These are phyloP conservation scores for Melipona quadrifasciata DNA, from an alignment of 1,140 invertebrate genomes.

Conservation along the genomic window DNA sequence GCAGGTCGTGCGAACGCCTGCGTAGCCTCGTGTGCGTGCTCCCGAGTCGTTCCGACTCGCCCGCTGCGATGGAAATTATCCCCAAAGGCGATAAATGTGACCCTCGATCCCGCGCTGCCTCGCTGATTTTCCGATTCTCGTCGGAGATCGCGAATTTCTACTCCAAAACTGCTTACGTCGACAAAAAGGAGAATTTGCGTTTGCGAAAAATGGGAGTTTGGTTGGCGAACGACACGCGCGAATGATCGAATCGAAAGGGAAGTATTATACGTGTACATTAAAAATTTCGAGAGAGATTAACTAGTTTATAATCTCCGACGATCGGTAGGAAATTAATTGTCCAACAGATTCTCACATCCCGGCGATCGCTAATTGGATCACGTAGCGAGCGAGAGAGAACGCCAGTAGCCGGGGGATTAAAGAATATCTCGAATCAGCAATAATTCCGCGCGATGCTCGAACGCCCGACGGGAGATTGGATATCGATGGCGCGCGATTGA, in stretches of 20 bases:
- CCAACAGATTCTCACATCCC: not conserved
- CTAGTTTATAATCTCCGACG: not conserved
- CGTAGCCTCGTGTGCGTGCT: constrained; percentile 14
- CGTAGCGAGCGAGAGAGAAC: not conserved
- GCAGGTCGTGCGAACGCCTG: constrained; percentile 60
- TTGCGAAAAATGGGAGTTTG: too few species aligned
- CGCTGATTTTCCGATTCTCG: not conserved
- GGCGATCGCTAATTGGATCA: not conserved
- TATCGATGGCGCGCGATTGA: constrained; percentile 17
- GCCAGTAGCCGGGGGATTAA: not conserved
- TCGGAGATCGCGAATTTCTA: not conserved
- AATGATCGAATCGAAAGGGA: too few species aligned
- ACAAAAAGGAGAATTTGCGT: too few species aligned
- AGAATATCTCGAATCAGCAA: not conserved
- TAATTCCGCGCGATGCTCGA: not conserved
- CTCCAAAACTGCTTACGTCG: too few species aligned
- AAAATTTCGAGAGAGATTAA: not conserved
- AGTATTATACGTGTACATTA: not conserved
- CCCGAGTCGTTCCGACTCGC: not conserved
- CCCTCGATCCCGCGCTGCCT: constrained; percentile 53
- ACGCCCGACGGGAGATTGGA: not conserved
- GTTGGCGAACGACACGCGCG: too few species aligned
- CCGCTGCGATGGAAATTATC: constrained; percentile 62
- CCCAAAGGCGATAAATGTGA: constrained; percentile 53
- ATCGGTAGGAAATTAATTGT: not conserved